Percentiles rank a stretch among this genome's conserved stretches.
Conservation (phyloP, 2,888 invertebrate genomes). For the Serrognathus titanus region DNA sequence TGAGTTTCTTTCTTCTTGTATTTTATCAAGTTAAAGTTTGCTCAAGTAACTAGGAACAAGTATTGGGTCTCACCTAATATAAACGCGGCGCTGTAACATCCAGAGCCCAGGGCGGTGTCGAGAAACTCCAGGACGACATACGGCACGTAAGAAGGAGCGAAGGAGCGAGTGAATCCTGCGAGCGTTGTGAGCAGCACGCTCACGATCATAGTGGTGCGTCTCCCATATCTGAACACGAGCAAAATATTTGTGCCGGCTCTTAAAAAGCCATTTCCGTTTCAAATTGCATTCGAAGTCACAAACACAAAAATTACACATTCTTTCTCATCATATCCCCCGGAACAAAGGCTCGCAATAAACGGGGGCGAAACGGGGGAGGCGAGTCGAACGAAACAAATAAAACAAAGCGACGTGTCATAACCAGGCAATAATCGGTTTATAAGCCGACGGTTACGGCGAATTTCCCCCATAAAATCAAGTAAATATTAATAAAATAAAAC, state of each 20-base stretch:
- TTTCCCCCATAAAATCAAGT: too few relatives aligned
- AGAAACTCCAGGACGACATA: constrained; percentile 66
- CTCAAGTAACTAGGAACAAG: too few relatives aligned
- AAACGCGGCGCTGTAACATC: constrained; percentile 67
- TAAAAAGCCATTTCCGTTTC: neutral
- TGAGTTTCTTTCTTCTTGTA: too few relatives aligned
- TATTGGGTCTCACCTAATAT: constrained; percentile 56
- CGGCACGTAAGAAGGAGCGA: constrained; percentile 64
- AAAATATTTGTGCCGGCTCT: neutral
- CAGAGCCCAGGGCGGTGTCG: constrained; percentile 64
- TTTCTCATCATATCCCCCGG: too few relatives aligned
- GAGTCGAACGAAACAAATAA: too few relatives aligned
- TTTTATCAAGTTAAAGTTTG: too few relatives aligned
- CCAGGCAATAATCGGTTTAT: too few relatives aligned
- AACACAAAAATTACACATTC: too few relatives aligned
- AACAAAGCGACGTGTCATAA: too few relatives aligned
- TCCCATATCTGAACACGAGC: constrained; percentile 52
- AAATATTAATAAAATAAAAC: too few relatives aligned
- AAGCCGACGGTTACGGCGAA: too few relatives aligned
- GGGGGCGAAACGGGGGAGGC: too few relatives aligned
- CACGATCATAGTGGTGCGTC: constrained; percentile 55
- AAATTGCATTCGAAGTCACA: neutral
- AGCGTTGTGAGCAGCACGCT: constrained; percentile 59
- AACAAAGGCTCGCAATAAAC: neutral
- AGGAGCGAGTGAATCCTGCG: constrained; percentile 64